Base-by-base conservation (phyloP, 1,140 invertebrate genomes). In the Drosophila sechellia region DNA sequence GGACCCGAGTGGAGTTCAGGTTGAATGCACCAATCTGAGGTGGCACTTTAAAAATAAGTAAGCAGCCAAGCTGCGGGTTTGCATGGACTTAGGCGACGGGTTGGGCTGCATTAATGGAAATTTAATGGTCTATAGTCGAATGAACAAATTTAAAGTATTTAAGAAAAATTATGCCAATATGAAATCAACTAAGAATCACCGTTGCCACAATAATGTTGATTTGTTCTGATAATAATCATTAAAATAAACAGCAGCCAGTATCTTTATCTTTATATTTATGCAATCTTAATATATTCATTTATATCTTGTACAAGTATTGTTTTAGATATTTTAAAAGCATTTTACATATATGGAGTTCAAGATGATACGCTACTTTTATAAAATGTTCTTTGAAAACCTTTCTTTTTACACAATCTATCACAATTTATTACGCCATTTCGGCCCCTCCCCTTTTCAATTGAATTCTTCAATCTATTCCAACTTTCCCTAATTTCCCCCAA, bases 21-120 rank as follows among this genome's bases (percentile, higher is more conserved):
- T 74, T 74, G 57, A 74, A 72, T 59, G 66, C 22, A 43, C 69
- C 22, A 25, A 31, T 37, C 49, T 27, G 25, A 52, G 39, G 17
- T 42, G 63, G 17, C 15, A 65, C 13, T 40, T 64, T 31, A 31
- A 15, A 65, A 27, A 39, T 10, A 37, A 35, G 35, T 13, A 5
- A 27, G 5, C 1, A 27, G 10, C 13, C 20, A 48, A 66, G 49
- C 40, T 17, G 49, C 4, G 27, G 11, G 15, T 20, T 50, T 35
- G 49, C 49, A 50, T 35, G 15, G 10, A 37, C 25, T 17, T n/a
- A 40, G 55, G 49, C 40, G 42, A 45, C 46, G 60, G 50, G 40
- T n/a, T 43, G 43, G 2, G 34, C 27, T 12, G 37, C 15, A 6
- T 34, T 68, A 37, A 65, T 68, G 64, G 64, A 65, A 35, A 64